Base-by-base conservation (phyloP, 2,888 invertebrate species). In the Pristionchus exspectatus region DNA sequence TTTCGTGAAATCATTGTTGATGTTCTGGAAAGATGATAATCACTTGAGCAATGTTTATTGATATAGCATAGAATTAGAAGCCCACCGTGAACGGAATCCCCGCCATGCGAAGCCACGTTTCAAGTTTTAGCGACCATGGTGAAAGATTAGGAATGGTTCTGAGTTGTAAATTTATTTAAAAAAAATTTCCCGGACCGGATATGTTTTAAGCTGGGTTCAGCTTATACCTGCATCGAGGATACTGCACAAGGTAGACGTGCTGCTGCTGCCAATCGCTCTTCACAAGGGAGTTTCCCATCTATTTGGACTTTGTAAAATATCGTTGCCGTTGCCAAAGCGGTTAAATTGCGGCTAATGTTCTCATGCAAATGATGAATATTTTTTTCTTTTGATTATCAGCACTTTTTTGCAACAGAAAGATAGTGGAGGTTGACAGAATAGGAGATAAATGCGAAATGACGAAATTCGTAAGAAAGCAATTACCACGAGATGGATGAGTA, bases 21-120 rank as follows among this genome's bases (percentile, higher is more conserved):
- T 50, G 10, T 50, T 50, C 44, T 50, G 38, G 5, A 38, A 38
- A 3, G 38, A 38, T 3, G 38, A 38, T 44, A 44, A 90, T 88
- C 92, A 92, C 33, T 89, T 91, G 91, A 94, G 92, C 59, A 94
- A 92, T 89, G 92, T 94, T 44, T 44, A 44, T 44, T 9, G 91
- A 90, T 91, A 89, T 94, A 91, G 84, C 93, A 93, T 94, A 94
- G 90, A 86, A 59, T 10, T 18, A n/a, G 27, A 2, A 33, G 66
- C 63, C 3, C 38, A 87, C 87, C 21, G 87, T 66, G 38, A 27
- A 87, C 4, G 63, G 66, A 27, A 87, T 69, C 24, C 27, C 69
- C 1, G 33, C 44, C 14, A 87, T 44, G 38, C 87, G 63, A 16
- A 87, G 69, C 87, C 87, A 87, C 14, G 87, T 63, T 30, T 87